These are phyloP conservation scores for Brachionus sp. DNA, from an alignment of 1,140 invertebrate species.

Conservation along the genomic window DNA sequence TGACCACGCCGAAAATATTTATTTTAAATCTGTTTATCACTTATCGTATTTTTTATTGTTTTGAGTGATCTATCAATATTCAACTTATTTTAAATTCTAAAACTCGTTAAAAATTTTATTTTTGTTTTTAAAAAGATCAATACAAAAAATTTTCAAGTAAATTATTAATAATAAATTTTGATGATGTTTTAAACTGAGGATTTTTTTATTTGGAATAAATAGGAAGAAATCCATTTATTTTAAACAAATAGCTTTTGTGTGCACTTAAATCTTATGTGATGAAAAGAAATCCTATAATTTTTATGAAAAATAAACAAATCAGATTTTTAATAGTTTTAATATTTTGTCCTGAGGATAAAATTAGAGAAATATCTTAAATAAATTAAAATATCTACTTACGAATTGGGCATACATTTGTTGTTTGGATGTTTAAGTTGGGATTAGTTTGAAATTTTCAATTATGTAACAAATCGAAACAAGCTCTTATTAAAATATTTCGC, in stretches of 20 bases:
- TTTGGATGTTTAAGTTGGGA: neutral
- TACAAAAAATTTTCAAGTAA: too few relatives aligned
- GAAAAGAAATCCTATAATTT: neutral
- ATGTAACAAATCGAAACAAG: neutral
- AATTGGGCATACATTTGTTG: conserved; percentile 18
- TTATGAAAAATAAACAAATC: neutral
- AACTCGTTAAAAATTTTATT: too few relatives aligned
- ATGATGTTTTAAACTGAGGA: too few relatives aligned
- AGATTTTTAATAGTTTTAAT: neutral
- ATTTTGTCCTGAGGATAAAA: neutral
- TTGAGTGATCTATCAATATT: too few relatives aligned
- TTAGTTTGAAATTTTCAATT: neutral
- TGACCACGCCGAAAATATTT: neutral
- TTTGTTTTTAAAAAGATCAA: too few relatives aligned
- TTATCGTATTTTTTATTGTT: too few relatives aligned
- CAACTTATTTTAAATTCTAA: too few relatives aligned
- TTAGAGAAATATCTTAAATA: neutral
- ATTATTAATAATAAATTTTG: too few relatives aligned
- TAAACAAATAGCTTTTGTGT: neutral
- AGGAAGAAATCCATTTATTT: too few relatives aligned
- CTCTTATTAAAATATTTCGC: neutral
- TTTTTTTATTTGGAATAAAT: too few relatives aligned
- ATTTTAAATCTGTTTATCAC: too few relatives aligned
- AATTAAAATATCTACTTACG: neutral
- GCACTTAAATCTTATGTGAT: neutral